Evolutionary conservation across 2,888 invertebrate genomes (phyloP), one percentile per base, ranked within the genome.

Genomic region (Xestia ashworthii): DNA sequence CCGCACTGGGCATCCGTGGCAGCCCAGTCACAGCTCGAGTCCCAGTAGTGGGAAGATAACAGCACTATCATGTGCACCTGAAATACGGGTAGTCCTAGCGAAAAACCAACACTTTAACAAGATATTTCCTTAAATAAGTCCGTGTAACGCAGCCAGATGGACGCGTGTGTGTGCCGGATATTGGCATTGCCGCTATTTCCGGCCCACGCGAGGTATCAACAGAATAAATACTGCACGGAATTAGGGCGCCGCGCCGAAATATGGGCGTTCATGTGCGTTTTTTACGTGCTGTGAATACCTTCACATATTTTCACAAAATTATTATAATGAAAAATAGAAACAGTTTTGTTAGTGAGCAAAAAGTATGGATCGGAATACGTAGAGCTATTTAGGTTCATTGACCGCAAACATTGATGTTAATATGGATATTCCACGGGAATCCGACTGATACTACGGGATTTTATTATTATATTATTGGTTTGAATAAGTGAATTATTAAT

Each of bases 151-250:
- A 70, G n/a, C 68, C 84, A 76, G 70, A 76, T 74, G 81, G 82
- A 50, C 79, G 81, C 77, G 78, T 80, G 78, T 76, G 68, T 76
- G 76, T 25, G 76, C 88, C 95, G 95, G 95, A 95, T 95, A 95
- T 95, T 95, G 95, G 91, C 89, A 90, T 89, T 90, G 91, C 93
- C 92, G 91, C 92, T 91, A 94, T 94, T 95, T 95, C 95, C 95
- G 95, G 76, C 88, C 90, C 84, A 83, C 79, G 76, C 81, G 91
- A 89, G 91, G 90, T 88, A 92, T 90, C 91, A 91, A 89, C 89
- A 86, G 88, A 89, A 88, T 88, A 88, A 86, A 89, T 89, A 88
- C 88, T 83, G 85, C 84, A 74, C 71, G 79, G 75, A 82, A 85
- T 86, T 84, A 86, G 77, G 78, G 78, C 80, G 74, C n/a, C 41